Base-by-base conservation (phyloP, 2,113 vertebrate genomes). In the Ancistrus triradiatus region DNA sequence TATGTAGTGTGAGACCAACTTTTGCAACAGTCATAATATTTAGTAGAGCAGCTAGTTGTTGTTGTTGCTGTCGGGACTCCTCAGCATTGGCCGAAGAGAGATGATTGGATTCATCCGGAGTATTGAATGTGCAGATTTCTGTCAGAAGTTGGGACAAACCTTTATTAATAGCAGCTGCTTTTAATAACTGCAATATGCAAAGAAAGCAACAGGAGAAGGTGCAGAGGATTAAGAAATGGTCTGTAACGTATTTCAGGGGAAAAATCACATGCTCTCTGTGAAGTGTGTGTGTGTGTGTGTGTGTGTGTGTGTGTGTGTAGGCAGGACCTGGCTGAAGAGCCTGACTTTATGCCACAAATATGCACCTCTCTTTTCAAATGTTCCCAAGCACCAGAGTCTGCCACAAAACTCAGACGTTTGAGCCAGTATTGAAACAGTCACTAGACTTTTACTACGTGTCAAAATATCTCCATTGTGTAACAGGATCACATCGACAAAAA, bases 291-390 rank as follows among this genome's bases (percentile, higher is more conserved):
- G 21, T 49, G 46, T 49, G 46, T 49, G 46, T 49, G 22, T 49
- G 11, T 49, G 46, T 49, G 46, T 58, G 60, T 69, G 25, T 43
- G 55, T 55, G 66, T 75, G 55, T 40, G 28, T 61, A 55, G 22
- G 31, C 21, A 43, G 69, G 43, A 70, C 52, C 52, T 49, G 63
- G 71, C 47, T 57, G 69, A 52, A 11, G 33, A 24, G 33, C 51
- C 35, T 69, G 63, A 68, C 42, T 44, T 59, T 63, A 74, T 60
- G 40, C 59, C 37, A 43, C 40, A 77, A 61, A 80, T 73, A 73
- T 57, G 59, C 33, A 21, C 59, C 56, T 59, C 22, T 46, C 59
- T 60, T 62, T 60, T 25, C 33, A 62, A 55, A 62, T 7, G 6
- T 42, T 67, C 33, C 44, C 17, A 21, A 35, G 14, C 44, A 18